Base-by-base conservation (phyloP, 2,888 invertebrate species). In the Carabus problematicus region DNA sequence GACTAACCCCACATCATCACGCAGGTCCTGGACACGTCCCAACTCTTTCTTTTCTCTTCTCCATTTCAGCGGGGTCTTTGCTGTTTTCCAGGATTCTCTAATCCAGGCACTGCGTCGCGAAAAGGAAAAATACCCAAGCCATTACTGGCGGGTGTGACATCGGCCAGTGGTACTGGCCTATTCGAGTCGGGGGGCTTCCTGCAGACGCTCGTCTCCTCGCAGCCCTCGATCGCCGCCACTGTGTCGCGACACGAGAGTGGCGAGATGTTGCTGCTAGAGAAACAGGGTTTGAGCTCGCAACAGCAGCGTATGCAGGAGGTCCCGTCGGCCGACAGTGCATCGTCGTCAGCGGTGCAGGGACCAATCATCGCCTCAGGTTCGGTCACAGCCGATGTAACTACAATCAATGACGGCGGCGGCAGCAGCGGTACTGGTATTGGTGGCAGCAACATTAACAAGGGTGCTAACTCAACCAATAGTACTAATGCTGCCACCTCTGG, bases 1-100 rank as follows among this genome's bases (percentile, higher is more conserved):
- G 80, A 82, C 82, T 84, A 82, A 85, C 84, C 45, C 82, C 81
- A 75, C 75, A 71, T 73, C 71, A 79, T 80, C 81, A 78, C 76
- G 78, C 80, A 81, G 79, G 79, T 80, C 81, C 81, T 78, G 73
- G 79, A 79, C 79, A 79, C 74, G 77, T 81, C 82, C 82, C 82
- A 80, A 81, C 79, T 80, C 77, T 82, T 79, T 78, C 74, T 76
- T 82, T 79, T 84, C 83, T 84, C 81, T 83, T 81, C 84, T 83
- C 84, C 83, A 83, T 86, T 88, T 87, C 88, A 92, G 91, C 90
- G 91, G 77, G 92, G 90, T 79, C 88, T 92, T 78, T 92, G 92
- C 88, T 92, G 92, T 86, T 92, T 92, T 88, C 91, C 92, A 87
- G 89, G 89, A 86, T 87, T 90, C 88, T 84, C 89, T 88, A 87